Conservation (phyloP, 2,888 invertebrate species). For the Thera obeliscata region DNA sequence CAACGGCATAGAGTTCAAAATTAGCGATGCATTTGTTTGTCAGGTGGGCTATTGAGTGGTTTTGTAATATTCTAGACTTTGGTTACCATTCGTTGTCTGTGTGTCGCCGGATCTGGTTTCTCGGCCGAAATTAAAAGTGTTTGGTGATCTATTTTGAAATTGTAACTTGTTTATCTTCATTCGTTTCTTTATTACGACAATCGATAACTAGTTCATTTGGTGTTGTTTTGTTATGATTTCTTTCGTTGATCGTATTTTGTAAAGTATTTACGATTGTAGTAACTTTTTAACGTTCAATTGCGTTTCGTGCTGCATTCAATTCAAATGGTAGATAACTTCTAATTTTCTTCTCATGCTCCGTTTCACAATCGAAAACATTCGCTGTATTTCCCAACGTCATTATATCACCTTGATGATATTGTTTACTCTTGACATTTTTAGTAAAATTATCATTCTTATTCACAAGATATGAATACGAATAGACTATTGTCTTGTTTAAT, state of each 20-base stretch:
- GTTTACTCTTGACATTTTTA: slow-evolving; percentile 43
- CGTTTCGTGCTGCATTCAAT: slow-evolving; percentile 3
- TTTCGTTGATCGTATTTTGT: slow-evolving; percentile 1
- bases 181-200: slow-evolving; percentile 6
- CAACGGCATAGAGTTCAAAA: slow-evolving; percentile 42
- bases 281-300: slow-evolving; percentile 1
- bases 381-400: slow-evolving; percentile 28
- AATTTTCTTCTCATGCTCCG: slow-evolving; percentile 1
- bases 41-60: slow-evolving; percentile 32
- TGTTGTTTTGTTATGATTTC: not conserved
- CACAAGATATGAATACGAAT: slow-evolving; percentile 28
- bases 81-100: slow-evolving; percentile 56
- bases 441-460: slow-evolving; percentile 30
- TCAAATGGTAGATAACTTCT: not conserved
- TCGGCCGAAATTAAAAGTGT: slow-evolving; percentile 44
- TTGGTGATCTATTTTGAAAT: slow-evolving; percentile 21
- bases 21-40: slow-evolving; percentile 30
- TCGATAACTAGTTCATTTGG: slow-evolving; percentile 2
- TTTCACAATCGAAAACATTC: slow-evolving; percentile 24
- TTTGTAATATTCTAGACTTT: slow-evolving; percentile 48
- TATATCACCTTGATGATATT: slow-evolving; percentile 36
- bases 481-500: slow-evolving; percentile 4
- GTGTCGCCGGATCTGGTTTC: slow-evolving; percentile 54
- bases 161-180: slow-evolving; percentile 15
- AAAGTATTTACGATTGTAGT: not conserved